Evolutionary conservation across 2,113 vertebrate genomes (phyloP).

Genomic region (Semnopithecus entellus): DNA sequence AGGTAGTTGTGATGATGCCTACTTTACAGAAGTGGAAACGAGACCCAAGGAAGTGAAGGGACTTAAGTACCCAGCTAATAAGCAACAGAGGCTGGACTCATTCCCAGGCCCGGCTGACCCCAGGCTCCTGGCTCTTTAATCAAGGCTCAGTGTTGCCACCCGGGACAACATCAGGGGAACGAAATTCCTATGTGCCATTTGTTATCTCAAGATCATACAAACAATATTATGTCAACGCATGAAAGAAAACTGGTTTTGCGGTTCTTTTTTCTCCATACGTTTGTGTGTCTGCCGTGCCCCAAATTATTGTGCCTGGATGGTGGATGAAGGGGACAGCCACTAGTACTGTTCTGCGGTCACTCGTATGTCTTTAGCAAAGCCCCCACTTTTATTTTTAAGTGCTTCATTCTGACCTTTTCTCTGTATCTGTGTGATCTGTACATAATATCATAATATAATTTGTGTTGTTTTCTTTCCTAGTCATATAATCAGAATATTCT

Average conservation of each 20-base stretch:
- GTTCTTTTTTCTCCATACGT: neutral
- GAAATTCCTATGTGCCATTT: neutral
- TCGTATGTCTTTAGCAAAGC: neutral
- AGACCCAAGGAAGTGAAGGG: too few relatives aligned
- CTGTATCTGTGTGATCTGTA: neutral
- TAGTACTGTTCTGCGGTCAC: neutral
- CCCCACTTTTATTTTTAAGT: neutral
- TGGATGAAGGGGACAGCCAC: neutral
- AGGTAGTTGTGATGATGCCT: neutral
- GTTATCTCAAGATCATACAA: neutral
- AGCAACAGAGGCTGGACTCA: neutral
- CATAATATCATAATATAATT: neutral
- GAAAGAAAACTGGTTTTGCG: neutral
- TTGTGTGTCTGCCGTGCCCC: neutral
- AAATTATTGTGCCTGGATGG: accelerated
- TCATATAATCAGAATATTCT: neutral
- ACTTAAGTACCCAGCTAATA: neutral
- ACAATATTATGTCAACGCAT: neutral
- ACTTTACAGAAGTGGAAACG: too few relatives aligned
- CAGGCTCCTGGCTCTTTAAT: too few relatives aligned
- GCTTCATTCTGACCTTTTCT: neutral
- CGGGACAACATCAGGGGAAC: neutral
- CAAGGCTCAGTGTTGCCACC: neutral
- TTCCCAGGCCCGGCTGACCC: neutral
- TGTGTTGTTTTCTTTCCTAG: neutral